Conservation (phyloP, 2,888 invertebrate species). For the Entomobrya multifasciata region DNA sequence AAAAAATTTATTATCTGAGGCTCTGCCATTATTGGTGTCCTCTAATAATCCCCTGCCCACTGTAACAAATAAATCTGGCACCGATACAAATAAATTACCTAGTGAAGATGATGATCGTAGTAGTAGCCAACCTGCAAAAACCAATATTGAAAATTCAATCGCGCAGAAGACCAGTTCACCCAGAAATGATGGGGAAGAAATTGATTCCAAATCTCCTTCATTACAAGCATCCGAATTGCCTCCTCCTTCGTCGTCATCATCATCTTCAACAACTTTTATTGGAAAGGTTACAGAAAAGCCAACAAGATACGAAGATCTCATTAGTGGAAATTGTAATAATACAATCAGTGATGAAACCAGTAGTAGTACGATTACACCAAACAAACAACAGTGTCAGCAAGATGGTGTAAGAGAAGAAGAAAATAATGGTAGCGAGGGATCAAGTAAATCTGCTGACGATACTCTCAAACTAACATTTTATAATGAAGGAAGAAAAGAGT, state of each 20-base stretch:
- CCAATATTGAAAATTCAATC: background rate
- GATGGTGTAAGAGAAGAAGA: constrained; percentile 3
- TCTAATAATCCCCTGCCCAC: background rate
- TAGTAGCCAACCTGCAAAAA: background rate
- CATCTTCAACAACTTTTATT: background rate
- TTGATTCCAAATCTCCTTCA: background rate
- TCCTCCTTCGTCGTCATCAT: background rate
- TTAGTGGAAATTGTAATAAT: constrained; percentile 37
- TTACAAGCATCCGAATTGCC: too few relatives aligned
- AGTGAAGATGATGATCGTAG: background rate
- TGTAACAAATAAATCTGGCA: background rate
- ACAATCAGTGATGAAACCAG: background rate
- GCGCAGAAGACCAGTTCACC: background rate
- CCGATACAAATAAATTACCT: background rate
- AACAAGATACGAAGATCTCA: constrained; percentile 66
- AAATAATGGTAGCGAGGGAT: background rate
- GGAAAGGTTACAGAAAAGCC: constrained; percentile 72
- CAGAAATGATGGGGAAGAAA: too few relatives aligned
- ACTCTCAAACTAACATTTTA: constrained; percentile 66
- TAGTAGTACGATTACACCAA: background rate
- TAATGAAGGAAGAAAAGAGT: constrained; percentile 57
- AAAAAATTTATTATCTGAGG: background rate
- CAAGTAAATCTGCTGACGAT: constrained; percentile 34
- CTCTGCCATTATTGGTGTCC: background rate
- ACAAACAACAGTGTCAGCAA: background rate